Evolutionary conservation across 1,140 invertebrate genomes (phyloP).

Genomic region (Camponotus vicinus): DNA sequence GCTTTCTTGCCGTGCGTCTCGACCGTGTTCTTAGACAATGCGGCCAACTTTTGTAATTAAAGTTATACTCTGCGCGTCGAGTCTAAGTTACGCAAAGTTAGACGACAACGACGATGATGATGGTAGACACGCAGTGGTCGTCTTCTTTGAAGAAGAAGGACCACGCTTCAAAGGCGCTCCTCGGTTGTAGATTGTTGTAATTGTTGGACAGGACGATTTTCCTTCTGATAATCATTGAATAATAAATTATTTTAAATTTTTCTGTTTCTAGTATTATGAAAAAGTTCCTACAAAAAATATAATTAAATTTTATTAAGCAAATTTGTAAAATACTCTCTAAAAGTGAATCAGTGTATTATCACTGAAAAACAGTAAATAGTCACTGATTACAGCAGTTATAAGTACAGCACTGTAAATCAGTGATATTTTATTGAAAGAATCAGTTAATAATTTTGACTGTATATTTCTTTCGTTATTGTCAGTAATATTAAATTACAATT

Average conservation of each 20-base stretch:
- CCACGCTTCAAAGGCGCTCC: slow-evolving; percentile 24
- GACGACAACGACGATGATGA: slow-evolving; percentile 39
- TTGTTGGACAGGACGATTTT: slow-evolving; percentile 18
- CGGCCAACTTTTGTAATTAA: slow-evolving; percentile 81
- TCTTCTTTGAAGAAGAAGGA: slow-evolving; percentile 36
- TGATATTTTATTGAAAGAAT: too few species aligned
- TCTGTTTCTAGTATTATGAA: not conserved
- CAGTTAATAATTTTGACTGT: too few species aligned
- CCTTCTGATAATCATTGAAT: not conserved
- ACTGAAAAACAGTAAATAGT: too few species aligned
- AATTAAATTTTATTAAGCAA: not conserved
- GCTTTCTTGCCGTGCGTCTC: slow-evolving; percentile 71
- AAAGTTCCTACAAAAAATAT: not conserved
- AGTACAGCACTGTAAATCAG: too few species aligned
- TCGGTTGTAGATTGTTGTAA: slow-evolving; percentile 25
- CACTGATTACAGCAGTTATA: too few species aligned
- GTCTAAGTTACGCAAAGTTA: slow-evolving; percentile 78
- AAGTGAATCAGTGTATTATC: too few species aligned
- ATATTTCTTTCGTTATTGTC: too few species aligned
- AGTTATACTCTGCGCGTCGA: slow-evolving; percentile 78
- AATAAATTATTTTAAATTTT: not conserved
- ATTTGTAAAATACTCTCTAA: not conserved
- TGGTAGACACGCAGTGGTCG: slow-evolving; percentile 23
- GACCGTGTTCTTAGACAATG: slow-evolving; percentile 78
- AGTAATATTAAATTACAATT: too few species aligned